Base-by-base conservation (phyloP, 2,888 invertebrate species). In the Volucella inanis region DNA sequence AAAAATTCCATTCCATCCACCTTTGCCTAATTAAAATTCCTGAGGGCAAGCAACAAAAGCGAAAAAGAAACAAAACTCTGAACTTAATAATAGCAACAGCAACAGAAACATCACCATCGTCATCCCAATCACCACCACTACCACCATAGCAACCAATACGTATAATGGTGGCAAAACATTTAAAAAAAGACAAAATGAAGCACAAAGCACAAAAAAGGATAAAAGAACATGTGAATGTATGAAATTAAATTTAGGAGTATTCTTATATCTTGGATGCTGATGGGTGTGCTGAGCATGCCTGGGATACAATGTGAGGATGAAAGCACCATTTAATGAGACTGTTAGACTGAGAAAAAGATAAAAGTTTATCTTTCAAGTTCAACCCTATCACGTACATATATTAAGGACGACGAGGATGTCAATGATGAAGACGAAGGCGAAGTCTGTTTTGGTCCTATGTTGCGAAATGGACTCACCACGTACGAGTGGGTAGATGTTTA, bases 1-100 rank as follows among this genome's bases (percentile, higher is more conserved):
- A 76, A 85, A 71, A 85, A 85, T 85, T 72, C 71, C 76, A 81
- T 77, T 57, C 76, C 67, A 67, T 81, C 22, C 22, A 22, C 22
- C 22, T 22, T 85, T 77, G 72, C 67, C 85, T 85, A 85, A 85
- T 85, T 85, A 85, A 85, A 76, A 85, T 85, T 85, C 85, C 85
- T 76, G n/a, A 41, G 67, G 76, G 81, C 72, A 81, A 65, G 65
- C 67, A 57, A 31, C 31, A 57, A 38, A 41, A 74, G 47, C 54
- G 1, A 14, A 31, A 10, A 70, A 75, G 67, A 62, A 49, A 59
- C 64, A 38, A 68, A 55, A 68, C 67, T 52, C 74, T 47, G 68
- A 81, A 85, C 81, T 77, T 85, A 77, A 81, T 85, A 85, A 77
- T 81, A 68, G 67, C 76, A 77, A 57, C 71, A 76, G 61, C 80